These are phyloP conservation scores for Caranx ignobilis DNA, from an alignment of 2,113 vertebrate genomes.

Conservation along the genomic window DNA sequence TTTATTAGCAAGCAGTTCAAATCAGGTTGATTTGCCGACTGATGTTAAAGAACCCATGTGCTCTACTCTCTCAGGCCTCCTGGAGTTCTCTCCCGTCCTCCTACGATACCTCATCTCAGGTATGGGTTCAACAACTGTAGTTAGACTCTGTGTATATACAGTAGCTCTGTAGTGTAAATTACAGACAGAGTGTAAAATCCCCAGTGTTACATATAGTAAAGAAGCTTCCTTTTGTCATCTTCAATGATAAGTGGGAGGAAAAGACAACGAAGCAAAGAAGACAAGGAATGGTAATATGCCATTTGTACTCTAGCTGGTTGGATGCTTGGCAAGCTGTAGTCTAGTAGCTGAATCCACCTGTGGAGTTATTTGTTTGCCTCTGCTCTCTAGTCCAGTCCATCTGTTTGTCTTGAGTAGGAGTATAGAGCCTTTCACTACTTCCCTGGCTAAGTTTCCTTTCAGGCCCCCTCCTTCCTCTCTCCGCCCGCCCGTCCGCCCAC, in stretches of 20 bases:
- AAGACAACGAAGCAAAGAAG: conserved; percentile 60
- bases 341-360: conserved; percentile 59
- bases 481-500: neutral
- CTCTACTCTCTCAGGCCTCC: conserved; percentile 79
- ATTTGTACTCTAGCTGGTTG: conserved; percentile 31
- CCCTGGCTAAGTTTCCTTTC: conserved; percentile 51
- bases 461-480: neutral
- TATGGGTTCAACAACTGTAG: conserved; percentile 60
- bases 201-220: conserved; percentile 33
- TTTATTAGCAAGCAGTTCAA: neutral
- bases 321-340: conserved; percentile 56
- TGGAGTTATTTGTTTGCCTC: conserved; percentile 52
- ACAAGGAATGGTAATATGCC: conserved; percentile 58
- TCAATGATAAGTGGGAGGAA: conserved; percentile 65
- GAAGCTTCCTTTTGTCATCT: conserved; percentile 40
- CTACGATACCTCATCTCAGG: conserved; percentile 83
- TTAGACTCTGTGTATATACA: conserved; percentile 41
- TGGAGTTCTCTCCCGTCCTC: conserved; percentile 80
- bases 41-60: conserved; percentile 63
- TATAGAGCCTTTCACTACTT: conserved; percentile 54
- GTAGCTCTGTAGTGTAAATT: conserved; percentile 20
- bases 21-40: conserved; percentile 30
- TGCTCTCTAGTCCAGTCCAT: conserved; percentile 59
- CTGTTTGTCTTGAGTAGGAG: conserved; percentile 69
- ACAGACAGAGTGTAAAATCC: conserved; percentile 16